Evolutionary conservation across 2,113 vertebrate genomes (phyloP), one percentile per base, ranked within the genome.

Genomic region (Gobio gobio): DNA sequence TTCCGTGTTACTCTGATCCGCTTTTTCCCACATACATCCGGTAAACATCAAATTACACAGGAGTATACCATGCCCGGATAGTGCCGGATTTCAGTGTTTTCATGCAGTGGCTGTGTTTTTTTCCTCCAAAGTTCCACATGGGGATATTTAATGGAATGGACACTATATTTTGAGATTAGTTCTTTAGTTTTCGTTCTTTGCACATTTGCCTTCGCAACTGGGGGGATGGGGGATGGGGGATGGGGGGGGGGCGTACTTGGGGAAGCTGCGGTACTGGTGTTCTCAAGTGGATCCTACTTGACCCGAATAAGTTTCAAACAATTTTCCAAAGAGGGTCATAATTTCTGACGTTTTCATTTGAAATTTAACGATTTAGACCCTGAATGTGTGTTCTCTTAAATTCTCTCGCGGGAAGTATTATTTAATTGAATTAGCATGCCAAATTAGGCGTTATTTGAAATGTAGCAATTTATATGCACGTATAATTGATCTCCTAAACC

Each of bases 181-280:
- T 51, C 45, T 84, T 81, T 43, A 80, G n/a, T 24, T 88, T 89
- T 91, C 88, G 86, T 92, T 90, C 84, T 95, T 94, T 95, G 94
- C 94, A 95, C 94, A 95, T 90, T 88, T 87, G 90, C 88, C 91
- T 93, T 90, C 86, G 88, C 90, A 91, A 89, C 90, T 88, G 88
- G 5, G 24, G 59, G 22, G 59, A 3, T 2, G 49, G 14, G 2
- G 14, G n/a, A 33, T 8, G 59, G 85, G 85, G 86, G 90, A n/a
- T n/a, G 87, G 89, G 3, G 5, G 7, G 90, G 70, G 51, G 88
- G 87, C 81, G 83, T 47, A 63, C 83, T 56, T 82, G 82, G 82
- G 54, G 85, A 82, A 87, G 88, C 80, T 79, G 78, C 33, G 22
- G 29, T 90, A 72, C 63, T 72, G 59, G 51, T 82, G 72, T 56